Evolutionary conservation across 1,140 invertebrate genomes (phyloP), one percentile per base, ranked within the genome.

Genomic region (Bicyclus anynana): DNA sequence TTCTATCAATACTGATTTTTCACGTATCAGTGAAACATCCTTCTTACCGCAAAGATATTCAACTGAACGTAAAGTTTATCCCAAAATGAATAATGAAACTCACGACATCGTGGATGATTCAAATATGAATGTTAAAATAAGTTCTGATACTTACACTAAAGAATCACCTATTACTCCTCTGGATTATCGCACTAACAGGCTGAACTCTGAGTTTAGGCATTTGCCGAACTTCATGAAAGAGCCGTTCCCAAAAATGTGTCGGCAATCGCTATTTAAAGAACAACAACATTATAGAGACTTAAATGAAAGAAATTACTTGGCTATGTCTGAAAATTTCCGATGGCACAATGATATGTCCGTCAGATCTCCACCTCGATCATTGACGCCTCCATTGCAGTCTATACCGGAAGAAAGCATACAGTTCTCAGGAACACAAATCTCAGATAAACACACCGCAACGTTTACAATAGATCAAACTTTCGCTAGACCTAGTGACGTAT

Each of bases 121-220:
- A 5, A 69, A 79, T 44, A 44, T 20, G 12, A 44, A 44, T 49
- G 9, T 57, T 1, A 84, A 77, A 73, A 50, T 86, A 6, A 80
- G 74, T 66, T 88, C 87, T 0, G 89, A 89, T 50, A 90, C 87
- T 7, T 90, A 77, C 50, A 88, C 84, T 4, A 90, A 90, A 72
- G 84, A 89, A 14, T 90, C 89, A 0, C 87, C 87, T 0, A 78
- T 78, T 49, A 77, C 73, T 21, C 74, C 77, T 6, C 33, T 71
- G 6, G 74, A 83, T 6, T 56, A 58, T 21, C 52, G 70, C 47
- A 23, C 58, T 12, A 62, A 71, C 33, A 73, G 77, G 44, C 49
- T 68, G 12, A 52, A 59, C 17, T 13, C 37, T 3, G 77, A 77
- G 14, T 53, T 37, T 16, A 70, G 48, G 53, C 65, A 64, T 16